A percentile compares a stretch with the other conserved stretches of the same genome.
Conservation (phyloP, 2,797 vertebrate species). For the Psittacula derbiana region DNA sequence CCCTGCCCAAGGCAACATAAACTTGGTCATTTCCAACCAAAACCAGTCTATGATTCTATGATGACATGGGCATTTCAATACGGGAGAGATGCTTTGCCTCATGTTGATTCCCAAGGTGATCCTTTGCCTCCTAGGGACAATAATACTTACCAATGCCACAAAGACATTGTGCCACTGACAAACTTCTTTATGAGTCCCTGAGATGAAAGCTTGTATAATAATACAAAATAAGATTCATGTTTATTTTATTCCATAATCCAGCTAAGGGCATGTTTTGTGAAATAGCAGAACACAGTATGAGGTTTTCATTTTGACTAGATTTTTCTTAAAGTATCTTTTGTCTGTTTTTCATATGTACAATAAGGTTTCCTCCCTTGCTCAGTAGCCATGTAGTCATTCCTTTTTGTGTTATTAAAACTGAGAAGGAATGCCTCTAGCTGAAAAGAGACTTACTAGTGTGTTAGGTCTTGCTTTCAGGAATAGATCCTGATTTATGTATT, state of each 20-base stretch:
- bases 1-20: background rate
- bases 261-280: background rate
- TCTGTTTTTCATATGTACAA: background rate
- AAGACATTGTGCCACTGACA: background rate
- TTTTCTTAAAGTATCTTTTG: background rate
- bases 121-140: background rate
- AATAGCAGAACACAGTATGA: background rate
- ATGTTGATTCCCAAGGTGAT: background rate
- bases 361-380: conserved; percentile 13
- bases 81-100: background rate
- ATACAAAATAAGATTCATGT: background rate
- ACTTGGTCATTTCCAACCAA: background rate
- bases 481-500: background rate
- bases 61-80: background rate
- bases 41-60: background rate
- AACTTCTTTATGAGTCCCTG: background rate
- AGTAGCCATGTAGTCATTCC: background rate
- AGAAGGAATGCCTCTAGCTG: conserved; percentile 39
- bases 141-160: background rate
- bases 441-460: conserved; percentile 18
- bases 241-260: conserved; percentile 19
- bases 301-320: conserved; percentile 35
- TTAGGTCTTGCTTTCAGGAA: conserved; percentile 19
- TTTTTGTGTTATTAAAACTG: conserved; percentile 63
- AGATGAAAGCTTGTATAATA: background rate